These are phyloP conservation scores for Cyphomyrus discorhynchus DNA, from an alignment of 2,113 vertebrate species.

Conservation along the genomic window DNA sequence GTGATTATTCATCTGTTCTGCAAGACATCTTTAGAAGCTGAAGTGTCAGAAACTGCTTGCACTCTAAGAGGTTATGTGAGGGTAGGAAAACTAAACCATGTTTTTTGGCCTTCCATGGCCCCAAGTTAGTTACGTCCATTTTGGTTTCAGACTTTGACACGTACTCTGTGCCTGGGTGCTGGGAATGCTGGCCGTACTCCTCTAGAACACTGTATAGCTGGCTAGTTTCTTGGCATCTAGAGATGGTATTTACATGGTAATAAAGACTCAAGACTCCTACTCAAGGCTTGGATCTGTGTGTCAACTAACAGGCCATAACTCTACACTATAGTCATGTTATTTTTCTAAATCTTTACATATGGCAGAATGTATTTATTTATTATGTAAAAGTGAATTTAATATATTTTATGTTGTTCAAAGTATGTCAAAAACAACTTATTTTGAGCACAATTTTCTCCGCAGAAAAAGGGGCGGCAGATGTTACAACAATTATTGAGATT, in stretches of 20 bases:
- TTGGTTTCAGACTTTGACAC: neutral
- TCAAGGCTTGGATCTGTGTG: neutral
- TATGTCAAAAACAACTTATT: neutral
- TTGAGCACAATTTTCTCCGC: neutral
- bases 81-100: neutral
- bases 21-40: neutral
- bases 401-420: neutral
- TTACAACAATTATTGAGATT: neutral
- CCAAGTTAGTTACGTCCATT: neutral
- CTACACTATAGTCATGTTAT: neutral
- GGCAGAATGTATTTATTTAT: neutral
- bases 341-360: neutral
- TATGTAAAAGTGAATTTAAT: neutral
- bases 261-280: neutral
- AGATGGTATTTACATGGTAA: neutral
- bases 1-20: neutral
- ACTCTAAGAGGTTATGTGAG: neutral
- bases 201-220: neutral
- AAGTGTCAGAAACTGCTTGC: conserved; percentile 1
- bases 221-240: neutral
- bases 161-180: neutral
- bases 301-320: neutral
- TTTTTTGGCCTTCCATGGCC: neutral
- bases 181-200: neutral
- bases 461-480: neutral